A percentile compares a stretch with the other conserved stretches of the same genome.
Evolutionary conservation across 2,888 invertebrate genomes (phyloP).

Genomic region (Pemphredon lugubris): DNA sequence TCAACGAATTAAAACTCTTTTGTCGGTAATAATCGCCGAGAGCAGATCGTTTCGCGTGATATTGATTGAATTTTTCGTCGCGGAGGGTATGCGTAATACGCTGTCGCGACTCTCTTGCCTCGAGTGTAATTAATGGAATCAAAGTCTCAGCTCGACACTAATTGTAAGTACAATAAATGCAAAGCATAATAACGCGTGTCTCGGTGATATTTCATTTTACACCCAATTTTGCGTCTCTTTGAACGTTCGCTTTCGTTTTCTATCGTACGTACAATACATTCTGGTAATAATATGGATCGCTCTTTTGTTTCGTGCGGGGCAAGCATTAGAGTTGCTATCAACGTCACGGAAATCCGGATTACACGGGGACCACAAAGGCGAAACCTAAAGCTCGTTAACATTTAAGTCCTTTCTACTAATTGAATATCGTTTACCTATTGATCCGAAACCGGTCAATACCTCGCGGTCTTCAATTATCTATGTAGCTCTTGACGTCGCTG

Average conservation of each 20-base stretch:
- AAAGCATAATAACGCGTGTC: no score
- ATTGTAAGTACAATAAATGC: no score
- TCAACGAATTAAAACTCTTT: constrained; percentile 4
- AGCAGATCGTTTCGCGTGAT: no score
- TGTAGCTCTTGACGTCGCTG: constrained; percentile 30
- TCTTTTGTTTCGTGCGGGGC: no score
- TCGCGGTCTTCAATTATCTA: constrained; percentile 40
- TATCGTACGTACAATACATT: no score
- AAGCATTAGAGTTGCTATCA: constrained; percentile 25
- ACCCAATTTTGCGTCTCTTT: neutral
- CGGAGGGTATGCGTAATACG: no score
- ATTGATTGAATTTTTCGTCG: neutral
- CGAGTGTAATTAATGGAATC: no score
- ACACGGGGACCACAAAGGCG: constrained; percentile 29
- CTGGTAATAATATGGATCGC: no score
- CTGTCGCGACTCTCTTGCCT: no score
- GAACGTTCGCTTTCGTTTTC: no score
- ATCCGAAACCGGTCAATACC: constrained; percentile 41
- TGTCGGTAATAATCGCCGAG: neutral
- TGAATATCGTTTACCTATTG: constrained; percentile 57
- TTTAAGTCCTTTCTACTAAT: constrained; percentile 52
- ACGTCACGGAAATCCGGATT: constrained; percentile 6
- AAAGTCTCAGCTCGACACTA: no score
- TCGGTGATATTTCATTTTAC: neutral
- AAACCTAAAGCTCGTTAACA: constrained; percentile 47